A percentile compares a stretch with the other conserved stretches of the same genome.
phyloP scores from a whole-genome alignment of 2,888 invertebrate species.

The Embidobia sp. region DNA sequence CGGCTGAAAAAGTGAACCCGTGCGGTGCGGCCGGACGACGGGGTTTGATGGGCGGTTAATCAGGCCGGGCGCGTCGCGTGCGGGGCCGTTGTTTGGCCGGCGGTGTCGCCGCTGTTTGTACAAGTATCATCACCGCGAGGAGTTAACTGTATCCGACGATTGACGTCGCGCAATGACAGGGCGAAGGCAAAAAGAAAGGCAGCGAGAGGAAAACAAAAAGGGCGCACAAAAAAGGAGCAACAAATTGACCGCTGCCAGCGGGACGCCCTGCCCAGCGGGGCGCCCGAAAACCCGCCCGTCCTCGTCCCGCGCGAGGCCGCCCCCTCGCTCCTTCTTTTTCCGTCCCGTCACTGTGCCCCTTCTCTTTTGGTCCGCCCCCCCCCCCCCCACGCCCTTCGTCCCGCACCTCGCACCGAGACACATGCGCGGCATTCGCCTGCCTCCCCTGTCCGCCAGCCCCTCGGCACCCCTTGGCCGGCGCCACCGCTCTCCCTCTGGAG shows the following conservation, averaged over 20 bases:
- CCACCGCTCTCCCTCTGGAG: conserved; percentile 66
- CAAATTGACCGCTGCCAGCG: conserved; percentile 71
- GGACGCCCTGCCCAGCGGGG: conserved; percentile 75
- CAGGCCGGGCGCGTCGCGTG: conserved; percentile 38
- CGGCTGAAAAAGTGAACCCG: conserved; percentile 7
- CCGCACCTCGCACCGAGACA: conserved; percentile 81
- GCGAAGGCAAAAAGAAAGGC: conserved; percentile 53
- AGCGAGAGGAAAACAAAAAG: conserved; percentile 52
- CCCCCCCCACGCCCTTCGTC: conserved; percentile 73
- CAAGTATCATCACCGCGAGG: conserved; percentile 22
- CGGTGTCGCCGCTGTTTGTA: conserved; percentile 9
- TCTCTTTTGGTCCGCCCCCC: conserved; percentile 62
- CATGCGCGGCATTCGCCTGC: conserved; percentile 81
- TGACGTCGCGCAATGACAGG: no score
- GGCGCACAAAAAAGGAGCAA: conserved; percentile 51
- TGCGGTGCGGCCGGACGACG: neutral
- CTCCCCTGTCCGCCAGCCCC: conserved; percentile 81
- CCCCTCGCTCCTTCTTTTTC: conserved; percentile 54
- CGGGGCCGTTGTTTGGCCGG: neutral
- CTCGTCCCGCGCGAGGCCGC: conserved; percentile 58
- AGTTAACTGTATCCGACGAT: conserved; percentile 43
- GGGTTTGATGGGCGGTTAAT: conserved; percentile 23
- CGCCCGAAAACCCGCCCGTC: conserved; percentile 74
- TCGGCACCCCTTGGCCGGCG: conserved; percentile 77
- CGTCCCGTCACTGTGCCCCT: conserved; percentile 35